Base-by-base conservation (phyloP, 2,888 invertebrate species). In the Ceriagrion tenellum region DNA sequence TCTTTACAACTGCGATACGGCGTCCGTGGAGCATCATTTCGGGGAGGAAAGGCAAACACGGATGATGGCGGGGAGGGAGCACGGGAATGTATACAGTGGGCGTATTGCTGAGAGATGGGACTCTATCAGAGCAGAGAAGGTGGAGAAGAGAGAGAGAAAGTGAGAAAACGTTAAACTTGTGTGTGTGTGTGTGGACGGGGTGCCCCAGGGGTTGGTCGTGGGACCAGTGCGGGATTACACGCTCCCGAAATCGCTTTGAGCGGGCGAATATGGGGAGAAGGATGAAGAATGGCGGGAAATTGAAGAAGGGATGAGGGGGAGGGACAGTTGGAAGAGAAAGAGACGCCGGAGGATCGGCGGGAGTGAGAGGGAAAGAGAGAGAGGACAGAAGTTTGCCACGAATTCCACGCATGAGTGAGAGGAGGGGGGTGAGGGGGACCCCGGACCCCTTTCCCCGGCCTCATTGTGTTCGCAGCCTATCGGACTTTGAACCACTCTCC, bases 351-450 rank as follows among this genome's bases (percentile, higher is more conserved):
- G 59, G 30, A 56, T 90, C 35, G 30, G 90, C n/a, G 88, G 20
- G 47, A 47, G 47, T 4, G 47, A 47, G 47, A 20, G 59, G 13
- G 59, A 47, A 8, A 47, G 47, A 20, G 59, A 59, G 59, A 59
- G 89, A 55, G 55, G 89, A 69, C 59, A 91, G 91, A 59, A 91
- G 59, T 91, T 91, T 63, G 59, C 91, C 26, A 47, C 93, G 93
- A 93, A 93, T 93, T 93, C 93, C 93, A 93, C 93, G 93, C 93
- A 93, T 93, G 69, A 93, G 93, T 13, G 93, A 69, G 40, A 63
- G 91, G 59, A 26, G 40, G 69, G 74, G 93, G 1, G 93, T 47
- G 40, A 63, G 91, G 59, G 40, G 40, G 40, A 47, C 47, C 47
- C 47, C 88, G 12, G 55, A 55, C 55, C 89, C 69, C 12, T 59